Percentiles rank a stretch among this genome's conserved stretches.
Conservation (phyloP, 2,797 vertebrate species). For the Fistularia commersonii region DNA sequence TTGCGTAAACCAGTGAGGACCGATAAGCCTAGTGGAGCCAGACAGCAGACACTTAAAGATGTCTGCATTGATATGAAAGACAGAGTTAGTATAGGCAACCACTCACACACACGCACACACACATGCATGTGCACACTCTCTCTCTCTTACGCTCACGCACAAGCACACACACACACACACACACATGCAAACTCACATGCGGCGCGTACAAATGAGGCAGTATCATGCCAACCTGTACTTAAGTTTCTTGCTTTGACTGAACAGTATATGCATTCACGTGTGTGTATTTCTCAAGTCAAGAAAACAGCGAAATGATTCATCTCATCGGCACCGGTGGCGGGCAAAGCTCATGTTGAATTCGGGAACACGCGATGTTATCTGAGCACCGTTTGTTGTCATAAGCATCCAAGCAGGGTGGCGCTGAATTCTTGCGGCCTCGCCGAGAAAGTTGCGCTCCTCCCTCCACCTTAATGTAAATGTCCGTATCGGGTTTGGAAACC, state of each 20-base stretch:
- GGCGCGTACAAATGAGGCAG: constrained; percentile 8
- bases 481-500: constrained; percentile 31
- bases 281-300: constrained; percentile 36
- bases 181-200: not conserved
- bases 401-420: constrained; percentile 13
- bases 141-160: too few species aligned
- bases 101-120: constrained; percentile 16
- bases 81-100: constrained; percentile 36
- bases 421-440: constrained; percentile 24
- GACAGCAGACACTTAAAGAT: constrained; percentile 76
- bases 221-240: constrained; percentile 18
- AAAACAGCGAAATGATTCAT: constrained; percentile 41
- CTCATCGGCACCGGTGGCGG: constrained; percentile 14
- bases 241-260: constrained; percentile 9
- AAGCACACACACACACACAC: constrained; percentile 9
- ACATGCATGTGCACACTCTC: not conserved
- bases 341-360: constrained; percentile 29
- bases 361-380: constrained; percentile 42
- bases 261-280: constrained; percentile 36
- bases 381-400: constrained; percentile 42
- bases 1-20: constrained; percentile 68
- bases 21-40: constrained; percentile 80
- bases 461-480: constrained; percentile 34
- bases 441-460: constrained; percentile 2
- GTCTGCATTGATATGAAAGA: constrained; percentile 70